phyloP scores from a whole-genome alignment of 2,888 invertebrate species.

The Scaptomyza polygonia region DNA sequence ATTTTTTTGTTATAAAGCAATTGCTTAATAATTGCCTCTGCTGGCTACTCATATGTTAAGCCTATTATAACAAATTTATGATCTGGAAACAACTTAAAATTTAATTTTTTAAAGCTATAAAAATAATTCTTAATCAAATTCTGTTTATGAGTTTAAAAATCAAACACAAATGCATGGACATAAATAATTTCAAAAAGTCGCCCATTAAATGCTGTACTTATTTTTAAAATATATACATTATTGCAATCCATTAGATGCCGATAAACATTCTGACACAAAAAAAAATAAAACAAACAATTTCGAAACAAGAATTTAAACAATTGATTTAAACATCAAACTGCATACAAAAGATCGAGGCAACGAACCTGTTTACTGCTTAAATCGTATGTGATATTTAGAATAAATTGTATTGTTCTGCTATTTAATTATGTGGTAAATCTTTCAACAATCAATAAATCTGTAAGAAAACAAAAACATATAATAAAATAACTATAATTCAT shows the following conservation, averaged over 20 bases:
- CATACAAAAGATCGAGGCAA: constrained; percentile 24
- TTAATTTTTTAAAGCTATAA: neutral
- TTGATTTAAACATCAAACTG: constrained; percentile 16
- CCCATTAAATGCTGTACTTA: neutral
- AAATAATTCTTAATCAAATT: neutral
- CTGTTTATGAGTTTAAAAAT: neutral
- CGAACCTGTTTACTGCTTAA: constrained; percentile 52
- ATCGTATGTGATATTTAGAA: constrained; percentile 3
- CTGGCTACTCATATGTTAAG: neutral
- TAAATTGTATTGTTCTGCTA: constrained; percentile 10
- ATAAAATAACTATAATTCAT: neutral
- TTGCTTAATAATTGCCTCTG: constrained; percentile 29
- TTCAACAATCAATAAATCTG: constrained; percentile 3
- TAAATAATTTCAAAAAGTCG: neutral
- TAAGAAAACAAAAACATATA: constrained; percentile 5
- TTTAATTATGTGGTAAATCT: constrained; percentile 1
- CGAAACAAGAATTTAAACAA: constrained; percentile 21
- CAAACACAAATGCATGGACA: neutral
- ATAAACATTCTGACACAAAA: constrained; percentile 5
- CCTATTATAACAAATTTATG: constrained; percentile 29
- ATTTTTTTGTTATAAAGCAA: constrained; percentile 43
- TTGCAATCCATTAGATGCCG: constrained; percentile 2
- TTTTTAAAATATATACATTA: constrained; percentile 13
- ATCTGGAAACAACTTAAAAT: constrained; percentile 1
- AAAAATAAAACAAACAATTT: constrained; percentile 15